Base-by-base conservation (phyloP, 1,140 invertebrate genomes). In the Drosophila baimaii region DNA sequence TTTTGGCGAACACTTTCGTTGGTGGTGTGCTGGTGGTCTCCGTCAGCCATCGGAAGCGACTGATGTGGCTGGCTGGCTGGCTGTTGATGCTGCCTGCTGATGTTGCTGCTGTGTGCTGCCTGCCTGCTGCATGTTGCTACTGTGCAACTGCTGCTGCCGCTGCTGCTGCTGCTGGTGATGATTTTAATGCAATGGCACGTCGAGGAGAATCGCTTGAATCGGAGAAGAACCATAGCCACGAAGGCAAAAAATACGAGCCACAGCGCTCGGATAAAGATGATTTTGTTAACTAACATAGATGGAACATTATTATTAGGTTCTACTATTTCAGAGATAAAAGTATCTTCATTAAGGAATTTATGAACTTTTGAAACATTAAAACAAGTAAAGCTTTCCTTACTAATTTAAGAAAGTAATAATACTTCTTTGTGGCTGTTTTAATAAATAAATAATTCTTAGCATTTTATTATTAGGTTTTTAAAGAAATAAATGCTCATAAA, bases 21-120 rank as follows among this genome's bases (percentile, higher is more conserved):
- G 41, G 31, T 49, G 56, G 25, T 62, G 39, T 35, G 63, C 37
- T 68, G 47, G 54, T 68, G 73, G 55, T 78, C 63, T 63, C 61
- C 29, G 49, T 41, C 51, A 82, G 79, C 55, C 58, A 82, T 70
- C 80, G 74, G 69, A 81, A 81, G 79, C 74, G 75, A 82, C 80
- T 82, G 79, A 81, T 74, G 78, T 55, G 65, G 69, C 61, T 59
- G 68, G 29, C 41, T 54, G 73, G 78, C 63, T 74, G 62, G 73
- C 27, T 72, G 69, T 35, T 78, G 76, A 17, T 79, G 78, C 25
- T 55, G 58, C 17, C 17, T 49, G 44, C 49, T 31, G 25, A 25
- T 61, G 23, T 31, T 66, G 39, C 15, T 69, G 61, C 37, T 33
- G 44, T 47, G 44, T 46, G 44, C 35, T 55, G 63, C 49, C 46